Percentiles rank a stretch among this genome's conserved stretches.
These are phyloP conservation scores for Diadegma fenestrale DNA, from an alignment of 2,888 invertebrate species.

Conservation along the genomic window DNA sequence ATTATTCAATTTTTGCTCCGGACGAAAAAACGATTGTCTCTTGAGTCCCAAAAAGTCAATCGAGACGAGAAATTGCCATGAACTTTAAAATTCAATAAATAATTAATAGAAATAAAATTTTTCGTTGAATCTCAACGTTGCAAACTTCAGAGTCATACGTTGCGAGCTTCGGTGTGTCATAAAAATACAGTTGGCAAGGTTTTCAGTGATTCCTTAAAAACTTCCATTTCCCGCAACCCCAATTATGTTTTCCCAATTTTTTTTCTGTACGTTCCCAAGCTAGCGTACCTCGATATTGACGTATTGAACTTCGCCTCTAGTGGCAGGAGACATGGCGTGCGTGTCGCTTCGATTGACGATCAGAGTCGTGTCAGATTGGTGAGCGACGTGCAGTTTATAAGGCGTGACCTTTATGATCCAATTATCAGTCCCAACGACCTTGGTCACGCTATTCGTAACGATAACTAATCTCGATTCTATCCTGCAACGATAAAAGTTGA, in stretches of 20 bases:
- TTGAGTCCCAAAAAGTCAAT: no score
- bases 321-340: slow-evolving; percentile 89
- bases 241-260: no score
- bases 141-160: no score
- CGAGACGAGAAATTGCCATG: no score
- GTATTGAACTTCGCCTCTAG: slow-evolving; percentile 92
- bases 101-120: no score
- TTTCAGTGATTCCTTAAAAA: not conserved
- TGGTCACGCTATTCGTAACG: slow-evolving; percentile 89
- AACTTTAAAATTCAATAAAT: no score
- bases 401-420: slow-evolving; percentile 95
- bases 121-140: no score
- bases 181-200: not conserved
- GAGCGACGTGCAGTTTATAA: slow-evolving; percentile 90
- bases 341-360: slow-evolving; percentile 91
- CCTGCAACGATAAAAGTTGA: slow-evolving; percentile 26
- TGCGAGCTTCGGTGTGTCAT: no score
- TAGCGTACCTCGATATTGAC: slow-evolving; percentile 89
- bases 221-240: no score
- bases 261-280: not conserved
- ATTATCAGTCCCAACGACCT: slow-evolving; percentile 92
- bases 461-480: slow-evolving; percentile 88
- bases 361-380: slow-evolving; percentile 92
- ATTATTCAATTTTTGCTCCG: no score
- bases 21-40: no score